Evolutionary conservation across 2,888 invertebrate species (phyloP).

Genomic region (Campoletis raptor): DNA sequence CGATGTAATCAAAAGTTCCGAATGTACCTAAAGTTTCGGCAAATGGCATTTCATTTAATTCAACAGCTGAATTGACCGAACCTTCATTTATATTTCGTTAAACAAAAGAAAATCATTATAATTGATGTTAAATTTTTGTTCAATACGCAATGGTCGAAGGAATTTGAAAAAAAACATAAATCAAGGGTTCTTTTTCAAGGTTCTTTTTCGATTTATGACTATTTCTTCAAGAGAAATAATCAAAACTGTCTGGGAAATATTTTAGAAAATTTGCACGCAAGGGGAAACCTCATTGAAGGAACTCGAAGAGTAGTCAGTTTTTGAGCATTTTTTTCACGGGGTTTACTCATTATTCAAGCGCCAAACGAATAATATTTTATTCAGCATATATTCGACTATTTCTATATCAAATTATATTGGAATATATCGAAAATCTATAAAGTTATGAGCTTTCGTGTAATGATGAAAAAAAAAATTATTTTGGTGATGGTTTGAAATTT

Average conservation of each 20-base stretch:
- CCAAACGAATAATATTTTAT: too few relatives aligned
- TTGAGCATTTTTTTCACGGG: too few relatives aligned
- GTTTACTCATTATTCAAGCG: too few relatives aligned
- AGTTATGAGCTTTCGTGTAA: too few relatives aligned
- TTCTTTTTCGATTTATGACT: not conserved
- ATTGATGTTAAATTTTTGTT: not conserved
- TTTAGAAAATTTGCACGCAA: not conserved
- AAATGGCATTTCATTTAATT: slow-evolving; percentile 6
- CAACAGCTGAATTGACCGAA: not conserved
- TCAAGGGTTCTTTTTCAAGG: not conserved
- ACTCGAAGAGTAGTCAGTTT: too few relatives aligned
- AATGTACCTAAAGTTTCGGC: slow-evolving; percentile 14
- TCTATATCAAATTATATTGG: too few relatives aligned
- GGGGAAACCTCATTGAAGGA: too few relatives aligned
- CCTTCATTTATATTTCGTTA: not conserved
- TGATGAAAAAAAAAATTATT: too few relatives aligned
- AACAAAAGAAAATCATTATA: not conserved
- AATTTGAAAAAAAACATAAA: not conserved
- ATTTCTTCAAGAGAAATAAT: not conserved
- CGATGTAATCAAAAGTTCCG: slow-evolving; percentile 23
- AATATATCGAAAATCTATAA: too few relatives aligned
- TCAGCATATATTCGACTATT: too few relatives aligned
- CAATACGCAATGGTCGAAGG: not conserved
- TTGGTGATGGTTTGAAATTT: too few relatives aligned
- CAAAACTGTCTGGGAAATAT: too few relatives aligned